A percentile compares a stretch with the other conserved stretches of the same genome.
Conservation (phyloP, 1,140 invertebrate species). For the Drosophila busckii region DNA sequence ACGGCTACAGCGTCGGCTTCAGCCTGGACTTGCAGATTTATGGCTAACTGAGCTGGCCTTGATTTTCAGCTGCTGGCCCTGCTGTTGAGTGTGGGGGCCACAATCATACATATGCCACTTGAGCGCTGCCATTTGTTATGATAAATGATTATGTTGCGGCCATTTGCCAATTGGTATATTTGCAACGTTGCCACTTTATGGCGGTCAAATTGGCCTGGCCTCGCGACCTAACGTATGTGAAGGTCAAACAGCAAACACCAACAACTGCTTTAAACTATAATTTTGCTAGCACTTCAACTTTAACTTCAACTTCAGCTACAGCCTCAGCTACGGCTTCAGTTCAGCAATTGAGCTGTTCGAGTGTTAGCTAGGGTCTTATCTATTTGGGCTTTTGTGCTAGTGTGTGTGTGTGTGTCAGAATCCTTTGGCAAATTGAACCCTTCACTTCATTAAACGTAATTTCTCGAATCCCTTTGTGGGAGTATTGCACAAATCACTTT, state of each 20-base stretch:
- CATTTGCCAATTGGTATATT: constrained; percentile 2
- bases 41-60: constrained; percentile 34
- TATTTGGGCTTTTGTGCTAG: no score
- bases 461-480: constrained; percentile 48
- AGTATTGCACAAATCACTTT: constrained; percentile 73
- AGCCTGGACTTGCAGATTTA: constrained; percentile 52
- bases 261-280: no score
- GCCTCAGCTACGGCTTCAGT: constrained; percentile 33
- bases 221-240: constrained; percentile 28
- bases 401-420: no score
- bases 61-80: constrained; percentile 9
- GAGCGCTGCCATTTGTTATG: constrained; percentile 67
- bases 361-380: not conserved
- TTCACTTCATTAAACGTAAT: constrained; percentile 76
- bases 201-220: constrained; percentile 37
- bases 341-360: constrained; percentile 33
- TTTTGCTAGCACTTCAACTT: not conserved
- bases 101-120: constrained; percentile 70
- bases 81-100: constrained; percentile 28
- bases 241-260: constrained; percentile 50
- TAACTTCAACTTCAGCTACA: constrained; percentile 17
- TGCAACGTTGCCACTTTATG: constrained; percentile 20
- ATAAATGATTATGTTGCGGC: constrained; percentile 67
- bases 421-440: constrained; percentile 61
- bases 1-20: constrained; percentile 53